These are phyloP conservation scores for Trichonephila clavipes DNA, from an alignment of 1,140 invertebrate genomes.

Conservation along the genomic window DNA sequence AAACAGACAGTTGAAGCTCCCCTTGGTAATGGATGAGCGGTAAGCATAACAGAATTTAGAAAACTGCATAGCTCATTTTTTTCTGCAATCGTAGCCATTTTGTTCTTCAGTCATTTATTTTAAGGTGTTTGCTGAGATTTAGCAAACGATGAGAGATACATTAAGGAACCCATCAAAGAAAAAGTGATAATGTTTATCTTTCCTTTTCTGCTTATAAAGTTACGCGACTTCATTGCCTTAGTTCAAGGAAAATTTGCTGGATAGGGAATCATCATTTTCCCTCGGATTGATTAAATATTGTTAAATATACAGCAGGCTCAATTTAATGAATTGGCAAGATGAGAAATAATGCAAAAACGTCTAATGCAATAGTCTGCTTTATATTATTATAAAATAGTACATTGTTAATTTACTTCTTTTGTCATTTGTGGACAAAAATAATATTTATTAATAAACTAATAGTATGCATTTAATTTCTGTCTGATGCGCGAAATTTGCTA, in stretches of 20 bases:
- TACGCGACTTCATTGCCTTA: neutral
- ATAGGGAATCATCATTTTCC: neutral
- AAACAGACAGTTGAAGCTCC: conserved; percentile 49
- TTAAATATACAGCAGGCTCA: neutral
- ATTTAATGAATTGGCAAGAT: no score
- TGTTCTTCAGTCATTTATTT: conserved; percentile 45
- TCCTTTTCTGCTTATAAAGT: neutral
- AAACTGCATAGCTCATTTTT: conserved; percentile 18
- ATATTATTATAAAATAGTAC: no score
- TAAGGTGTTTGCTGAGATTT: conserved; percentile 26
- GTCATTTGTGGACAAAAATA: no score
- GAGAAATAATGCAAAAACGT: no score
- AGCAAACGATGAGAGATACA: neutral
- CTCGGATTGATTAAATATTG: neutral
- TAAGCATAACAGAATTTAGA: conserved; percentile 49
- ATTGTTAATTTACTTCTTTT: no score
- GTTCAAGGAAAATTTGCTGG: neutral
- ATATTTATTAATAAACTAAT: no score
- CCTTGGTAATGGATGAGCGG: neutral
- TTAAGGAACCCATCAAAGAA: neutral
- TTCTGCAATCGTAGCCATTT: conserved; percentile 7
- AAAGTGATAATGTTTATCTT: neutral
- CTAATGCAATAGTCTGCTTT: no score
- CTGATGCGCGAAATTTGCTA: no score
- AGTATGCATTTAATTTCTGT: no score